phyloP scores from a whole-genome alignment of 2,797 vertebrate genomes.

The Pseudotriccus pelzelni region DNA sequence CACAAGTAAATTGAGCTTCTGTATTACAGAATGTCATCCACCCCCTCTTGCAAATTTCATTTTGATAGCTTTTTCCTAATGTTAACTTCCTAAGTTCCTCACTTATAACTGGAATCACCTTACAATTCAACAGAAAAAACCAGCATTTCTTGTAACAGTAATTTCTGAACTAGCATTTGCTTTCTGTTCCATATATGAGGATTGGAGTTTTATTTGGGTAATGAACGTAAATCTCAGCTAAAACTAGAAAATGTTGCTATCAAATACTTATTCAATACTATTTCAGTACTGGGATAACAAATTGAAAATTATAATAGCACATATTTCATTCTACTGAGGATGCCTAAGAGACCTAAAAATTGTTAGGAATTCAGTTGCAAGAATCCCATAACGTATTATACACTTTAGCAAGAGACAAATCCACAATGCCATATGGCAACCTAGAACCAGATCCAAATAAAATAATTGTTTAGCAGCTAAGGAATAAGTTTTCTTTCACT shows the following conservation, averaged over 20 bases:
- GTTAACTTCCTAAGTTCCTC: background rate
- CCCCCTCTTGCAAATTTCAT: background rate
- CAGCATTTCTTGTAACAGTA: background rate
- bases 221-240: background rate
- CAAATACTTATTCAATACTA: background rate
- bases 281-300: background rate
- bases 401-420: background rate
- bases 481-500: background rate
- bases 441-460: background rate
- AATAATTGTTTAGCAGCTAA: background rate
- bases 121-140: background rate
- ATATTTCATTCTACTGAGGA: background rate
- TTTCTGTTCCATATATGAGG: background rate
- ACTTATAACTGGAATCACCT: background rate
- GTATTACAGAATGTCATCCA: background rate
- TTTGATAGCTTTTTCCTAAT: constrained; percentile 2
- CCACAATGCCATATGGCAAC: background rate
- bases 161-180: constrained; percentile 14
- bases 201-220: background rate
- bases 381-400: background rate
- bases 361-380: background rate
- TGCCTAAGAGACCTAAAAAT: background rate
- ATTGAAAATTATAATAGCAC: background rate
- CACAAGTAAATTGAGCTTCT: background rate
- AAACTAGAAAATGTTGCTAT: background rate